Base-by-base conservation (phyloP, 2,888 invertebrate genomes). In the Epistrophella euchroma region DNA sequence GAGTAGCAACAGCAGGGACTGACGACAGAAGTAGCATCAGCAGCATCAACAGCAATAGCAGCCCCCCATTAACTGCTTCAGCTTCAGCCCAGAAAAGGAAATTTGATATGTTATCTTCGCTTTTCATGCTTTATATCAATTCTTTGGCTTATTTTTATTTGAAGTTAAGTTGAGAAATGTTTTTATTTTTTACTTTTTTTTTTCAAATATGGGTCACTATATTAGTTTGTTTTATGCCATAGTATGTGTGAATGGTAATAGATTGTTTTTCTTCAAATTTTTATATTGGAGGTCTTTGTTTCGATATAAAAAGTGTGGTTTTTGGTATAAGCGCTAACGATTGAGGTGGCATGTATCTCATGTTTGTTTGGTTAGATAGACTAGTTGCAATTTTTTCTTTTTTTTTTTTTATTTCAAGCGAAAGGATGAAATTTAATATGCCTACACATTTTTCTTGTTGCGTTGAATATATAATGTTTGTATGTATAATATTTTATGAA, bases 181-280 rank as follows among this genome's bases (percentile, higher is more conserved):
- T 28, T 32, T 55, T 55, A 0, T 25, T 52, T 74, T 75, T n/a
- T n/a, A n/a, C n/a, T n/a, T 22, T 28, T 19, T 60, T 66, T 66
- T 72, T 68, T 45, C 22, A 58, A 74, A 85, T 85, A 80, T 85
- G 84, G 79, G 84, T 85, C 84, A 85, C 75, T 72, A 58, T 79
- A 66, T 75, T 71, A 64, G 70, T 58, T 68, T 32, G 45, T 15
- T 19, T n/a, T 22, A 10, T 35, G 19, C 7, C n/a, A 45, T 28
- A 47, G 45, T 52, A 32, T 47, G 45, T 62, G 62, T 68, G 76
- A 43, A 43, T 64, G 11, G 52, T 45, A 17, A 43, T 17, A 32
- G 4, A 17, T 19, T 22, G 47, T 56, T 47, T 32, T 64, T 37
- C 5, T 40, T 4, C 15, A 1, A 19, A 60, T 17, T 60, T 47